Evolutionary conservation across 2,113 vertebrate species (phyloP).

Genomic region (Tympanuchus pallidicinctus): DNA sequence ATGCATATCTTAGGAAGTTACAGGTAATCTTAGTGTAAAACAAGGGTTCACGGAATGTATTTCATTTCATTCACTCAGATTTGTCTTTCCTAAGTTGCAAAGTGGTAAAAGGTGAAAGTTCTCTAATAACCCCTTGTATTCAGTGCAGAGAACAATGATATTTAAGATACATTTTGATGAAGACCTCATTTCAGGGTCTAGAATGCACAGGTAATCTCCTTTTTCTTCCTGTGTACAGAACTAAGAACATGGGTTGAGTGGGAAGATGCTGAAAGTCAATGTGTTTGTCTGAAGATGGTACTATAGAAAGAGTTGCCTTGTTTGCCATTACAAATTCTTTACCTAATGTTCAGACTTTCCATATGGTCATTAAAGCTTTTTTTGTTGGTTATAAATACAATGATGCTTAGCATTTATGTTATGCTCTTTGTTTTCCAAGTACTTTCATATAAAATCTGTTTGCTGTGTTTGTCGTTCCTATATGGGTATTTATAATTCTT

Average conservation of each 20-base stretch:
- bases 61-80: neutral
- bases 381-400: neutral
- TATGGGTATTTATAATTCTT: neutral
- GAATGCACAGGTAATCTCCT: neutral
- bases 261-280: neutral
- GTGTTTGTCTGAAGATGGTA: neutral
- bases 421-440: neutral
- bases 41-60: neutral
- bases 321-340: neutral
- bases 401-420: neutral
- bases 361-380: neutral
- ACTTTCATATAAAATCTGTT: constrained; percentile 7
- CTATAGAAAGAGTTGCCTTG: neutral
- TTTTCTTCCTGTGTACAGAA: neutral
- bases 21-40: neutral
- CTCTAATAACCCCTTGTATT: neutral
- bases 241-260: neutral
- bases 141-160: fast-evolving
- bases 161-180: neutral
- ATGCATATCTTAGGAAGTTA: neutral
- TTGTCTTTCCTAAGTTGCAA: neutral
- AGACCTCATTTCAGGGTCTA: neutral
- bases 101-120: neutral
- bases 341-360: neutral
- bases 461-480: neutral